Evolutionary conservation across 2,113 vertebrate genomes (phyloP), one percentile per base, ranked within the genome.

Genomic region (Dinomys branickii): DNA sequence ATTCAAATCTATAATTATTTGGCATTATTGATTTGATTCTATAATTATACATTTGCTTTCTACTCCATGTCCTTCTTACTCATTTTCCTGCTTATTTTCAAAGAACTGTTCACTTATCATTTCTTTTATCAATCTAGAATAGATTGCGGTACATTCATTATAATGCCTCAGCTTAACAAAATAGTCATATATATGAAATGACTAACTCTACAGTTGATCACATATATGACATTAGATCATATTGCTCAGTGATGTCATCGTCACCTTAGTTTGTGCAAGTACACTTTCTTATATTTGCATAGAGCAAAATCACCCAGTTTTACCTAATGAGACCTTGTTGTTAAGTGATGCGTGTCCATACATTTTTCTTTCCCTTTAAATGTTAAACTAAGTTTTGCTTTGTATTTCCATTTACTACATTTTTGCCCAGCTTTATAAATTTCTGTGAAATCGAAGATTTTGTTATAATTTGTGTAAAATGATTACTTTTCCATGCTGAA

Each of bases 101-200:
- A 85, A 81, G 67, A 78, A 84, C 0, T 56, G 13, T 87, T 94
- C 24, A 16, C 81, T 30, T 61, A 52, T 24, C 5, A 10, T 65
- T 24, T 92, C 20, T 96, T 94, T n/a, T 90, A 63, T 61, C 7
- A 17, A 83, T 35, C 8, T 93, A 69, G 28, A 94, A 90, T 41
- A 86, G 1, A 80, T 78, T 61, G 94, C 35, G 17, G 9, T 56
- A 0, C 50, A 59, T 93, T 94, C 33, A 50, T 47, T 85, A 30
- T 90, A 87, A 94, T 83, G 3, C 4, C 3, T 93, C 30, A 63
- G 28, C 30, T 82, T 90, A 65, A 73, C 44, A 94, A 80, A 73
- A 47, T 89, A 77, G 12, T 78, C 12, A 78, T 58, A 4, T 22
- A 90, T 22, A 16, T 26, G 11, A 17, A 78, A 61, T 47, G 58